Conservation (phyloP, 2,888 invertebrate species). For the Lamellibrachia columna region DNA sequence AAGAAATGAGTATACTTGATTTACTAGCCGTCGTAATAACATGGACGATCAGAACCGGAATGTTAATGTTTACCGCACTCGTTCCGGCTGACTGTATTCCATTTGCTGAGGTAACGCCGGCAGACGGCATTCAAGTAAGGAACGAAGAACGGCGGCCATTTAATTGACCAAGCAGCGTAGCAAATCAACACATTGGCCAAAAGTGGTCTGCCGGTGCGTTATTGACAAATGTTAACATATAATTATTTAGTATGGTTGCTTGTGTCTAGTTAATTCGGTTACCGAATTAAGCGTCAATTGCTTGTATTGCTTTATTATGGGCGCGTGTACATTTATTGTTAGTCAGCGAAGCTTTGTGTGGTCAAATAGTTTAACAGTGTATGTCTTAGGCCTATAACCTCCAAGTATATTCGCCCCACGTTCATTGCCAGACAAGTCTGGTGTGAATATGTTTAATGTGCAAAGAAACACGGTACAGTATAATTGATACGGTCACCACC, state of each 20-base stretch:
- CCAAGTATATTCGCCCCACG: background rate
- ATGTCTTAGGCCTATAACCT: background rate
- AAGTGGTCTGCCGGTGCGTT: background rate
- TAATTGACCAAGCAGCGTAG: background rate
- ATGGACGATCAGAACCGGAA: background rate
- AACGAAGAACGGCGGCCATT: background rate
- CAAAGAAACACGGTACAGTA: background rate
- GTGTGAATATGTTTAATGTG: background rate
- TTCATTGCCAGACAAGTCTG: background rate
- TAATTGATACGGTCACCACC: background rate
- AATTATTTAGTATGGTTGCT: too few relatives aligned
- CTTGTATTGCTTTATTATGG: constrained; percentile 2
- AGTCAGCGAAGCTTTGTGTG: background rate
- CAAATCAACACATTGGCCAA: background rate
- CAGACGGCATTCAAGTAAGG: background rate
- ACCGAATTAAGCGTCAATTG: background rate
- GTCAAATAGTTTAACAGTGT: background rate
- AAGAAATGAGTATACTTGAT: background rate
- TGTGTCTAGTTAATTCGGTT: background rate
- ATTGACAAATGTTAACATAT: too few relatives aligned
- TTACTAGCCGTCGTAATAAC: background rate
- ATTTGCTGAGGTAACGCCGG: background rate
- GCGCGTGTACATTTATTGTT: background rate
- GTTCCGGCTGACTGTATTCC: background rate
- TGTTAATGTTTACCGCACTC: background rate